These are phyloP conservation scores for Gymnoscopelus braueri DNA, from an alignment of 2,797 vertebrate genomes.

Conservation along the genomic window DNA sequence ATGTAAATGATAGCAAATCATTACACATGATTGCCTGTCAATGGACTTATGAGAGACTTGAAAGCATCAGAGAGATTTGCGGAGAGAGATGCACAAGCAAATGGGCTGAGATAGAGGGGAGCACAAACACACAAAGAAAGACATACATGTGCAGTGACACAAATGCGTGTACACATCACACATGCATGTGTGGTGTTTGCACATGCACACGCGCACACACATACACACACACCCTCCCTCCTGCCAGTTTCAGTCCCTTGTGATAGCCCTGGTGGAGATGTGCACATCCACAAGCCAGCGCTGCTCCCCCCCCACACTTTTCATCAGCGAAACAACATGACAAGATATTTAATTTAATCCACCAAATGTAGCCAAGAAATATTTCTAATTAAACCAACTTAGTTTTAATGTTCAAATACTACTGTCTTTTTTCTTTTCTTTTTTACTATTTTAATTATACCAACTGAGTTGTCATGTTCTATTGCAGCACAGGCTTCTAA, in stretches of 20 bases:
- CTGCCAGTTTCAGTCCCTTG: slow-evolving; percentile 72
- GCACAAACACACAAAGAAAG: slow-evolving; percentile 24
- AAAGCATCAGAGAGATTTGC: slow-evolving; percentile 46
- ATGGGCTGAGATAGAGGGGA: slow-evolving; percentile 34
- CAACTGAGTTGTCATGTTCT: slow-evolving; percentile 63
- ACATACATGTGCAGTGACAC: background rate
- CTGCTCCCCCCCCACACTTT: slow-evolving; percentile 42
- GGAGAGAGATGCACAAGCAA: background rate
- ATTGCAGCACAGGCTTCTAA: slow-evolving; percentile 54
- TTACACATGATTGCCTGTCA: slow-evolving; percentile 61
- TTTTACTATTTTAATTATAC: slow-evolving; percentile 76
- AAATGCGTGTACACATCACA: slow-evolving; percentile 1
- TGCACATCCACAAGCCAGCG: slow-evolving; percentile 72
- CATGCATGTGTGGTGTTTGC: too few relatives aligned
- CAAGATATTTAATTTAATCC: slow-evolving; percentile 60
- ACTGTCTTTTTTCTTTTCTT: slow-evolving; percentile 39
- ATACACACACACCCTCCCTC: slow-evolving; percentile 49
- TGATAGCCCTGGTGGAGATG: slow-evolving; percentile 63
- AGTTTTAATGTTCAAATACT: slow-evolving; percentile 70
- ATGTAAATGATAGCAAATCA: slow-evolving; percentile 59
- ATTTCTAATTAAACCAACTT: slow-evolving; percentile 77
- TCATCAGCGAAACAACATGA: slow-evolving; percentile 55
- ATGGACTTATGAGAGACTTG: slow-evolving; percentile 58
- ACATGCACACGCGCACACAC: background rate
- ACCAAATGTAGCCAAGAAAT: slow-evolving; percentile 69